phyloP scores from a whole-genome alignment of 2,797 vertebrate species.

The Nyctalus aviator region DNA sequence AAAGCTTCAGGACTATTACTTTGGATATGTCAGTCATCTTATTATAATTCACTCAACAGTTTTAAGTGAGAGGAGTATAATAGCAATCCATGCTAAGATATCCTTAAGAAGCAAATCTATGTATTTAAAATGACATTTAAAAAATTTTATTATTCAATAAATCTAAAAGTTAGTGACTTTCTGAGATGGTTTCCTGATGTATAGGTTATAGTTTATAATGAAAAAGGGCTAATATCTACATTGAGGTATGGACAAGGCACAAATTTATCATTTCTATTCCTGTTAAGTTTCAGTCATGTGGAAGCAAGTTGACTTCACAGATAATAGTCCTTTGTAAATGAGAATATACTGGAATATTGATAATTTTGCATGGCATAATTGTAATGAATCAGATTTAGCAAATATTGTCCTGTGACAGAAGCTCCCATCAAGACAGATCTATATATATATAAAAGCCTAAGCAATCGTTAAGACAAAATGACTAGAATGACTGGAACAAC shows the following conservation, averaged over 20 bases:
- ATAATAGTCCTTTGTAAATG: slow-evolving; percentile 24
- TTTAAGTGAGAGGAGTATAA: slow-evolving; percentile 68
- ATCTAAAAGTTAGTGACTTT: slow-evolving; percentile 49
- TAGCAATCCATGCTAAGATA: slow-evolving; percentile 73
- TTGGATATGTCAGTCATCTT: slow-evolving; percentile 80
- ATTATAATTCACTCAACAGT: slow-evolving; percentile 80
- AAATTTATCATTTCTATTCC: slow-evolving; percentile 25
- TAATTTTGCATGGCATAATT: background rate
- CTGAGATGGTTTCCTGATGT: background rate
- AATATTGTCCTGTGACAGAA: background rate
- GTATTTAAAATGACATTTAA: slow-evolving; percentile 72
- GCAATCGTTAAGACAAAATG: too few species aligned
- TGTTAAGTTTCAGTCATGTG: slow-evolving; percentile 21
- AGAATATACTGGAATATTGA: background rate
- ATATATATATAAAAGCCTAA: background rate
- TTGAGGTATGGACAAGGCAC: background rate
- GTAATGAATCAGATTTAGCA: slow-evolving; percentile 4
- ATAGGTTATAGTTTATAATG: slow-evolving; percentile 38
- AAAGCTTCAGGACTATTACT: slow-evolving; percentile 78
- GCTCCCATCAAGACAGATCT: background rate
- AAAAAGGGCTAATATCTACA: slow-evolving; percentile 36
- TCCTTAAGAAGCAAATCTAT: slow-evolving; percentile 82
- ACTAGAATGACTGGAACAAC: too few species aligned
- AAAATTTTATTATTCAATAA: slow-evolving; percentile 69
- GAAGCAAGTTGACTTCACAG: background rate